These are phyloP conservation scores for Panulirus ornatus DNA, from an alignment of 1,140 invertebrate genomes.

Conservation along the genomic window DNA sequence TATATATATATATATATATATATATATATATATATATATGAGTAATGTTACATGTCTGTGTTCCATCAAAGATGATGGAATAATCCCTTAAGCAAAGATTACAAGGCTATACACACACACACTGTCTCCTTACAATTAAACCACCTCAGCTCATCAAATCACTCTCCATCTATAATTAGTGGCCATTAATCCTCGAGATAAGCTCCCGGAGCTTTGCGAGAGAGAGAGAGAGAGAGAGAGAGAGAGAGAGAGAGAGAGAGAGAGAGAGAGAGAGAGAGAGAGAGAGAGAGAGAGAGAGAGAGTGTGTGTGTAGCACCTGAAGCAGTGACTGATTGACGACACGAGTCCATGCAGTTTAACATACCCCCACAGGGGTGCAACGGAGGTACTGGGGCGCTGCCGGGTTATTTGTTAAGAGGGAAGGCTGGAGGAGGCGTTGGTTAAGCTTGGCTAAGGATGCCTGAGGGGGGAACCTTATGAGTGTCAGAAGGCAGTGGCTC, in stretches of 20 bases:
- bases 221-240: too few species aligned
- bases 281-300: too few species aligned
- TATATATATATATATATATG: slow-evolving; percentile 2
- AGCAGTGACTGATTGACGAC: neutral
- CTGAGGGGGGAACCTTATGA: neutral
- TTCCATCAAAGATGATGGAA: neutral
- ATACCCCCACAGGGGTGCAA: neutral
- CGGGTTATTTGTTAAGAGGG: neutral
- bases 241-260: too few species aligned
- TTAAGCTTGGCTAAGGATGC: too few species aligned
- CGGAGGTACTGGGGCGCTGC: too few species aligned
- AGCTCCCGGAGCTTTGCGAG: neutral
- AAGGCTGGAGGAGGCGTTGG: neutral
- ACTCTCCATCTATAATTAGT: slow-evolving; percentile 18
- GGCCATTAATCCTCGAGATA: neutral
- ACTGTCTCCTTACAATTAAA: neutral
- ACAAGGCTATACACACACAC: neutral
- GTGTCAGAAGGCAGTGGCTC: neutral
- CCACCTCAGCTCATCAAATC: neutral
- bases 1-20: slow-evolving; percentile 15
- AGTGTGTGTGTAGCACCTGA: too few species aligned
- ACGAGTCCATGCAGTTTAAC: neutral
- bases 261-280: too few species aligned
- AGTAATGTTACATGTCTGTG: neutral
- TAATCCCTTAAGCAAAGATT: neutral